Evolutionary conservation across 2,888 invertebrate genomes (phyloP).

Genomic region (Stenodema calcarata): DNA sequence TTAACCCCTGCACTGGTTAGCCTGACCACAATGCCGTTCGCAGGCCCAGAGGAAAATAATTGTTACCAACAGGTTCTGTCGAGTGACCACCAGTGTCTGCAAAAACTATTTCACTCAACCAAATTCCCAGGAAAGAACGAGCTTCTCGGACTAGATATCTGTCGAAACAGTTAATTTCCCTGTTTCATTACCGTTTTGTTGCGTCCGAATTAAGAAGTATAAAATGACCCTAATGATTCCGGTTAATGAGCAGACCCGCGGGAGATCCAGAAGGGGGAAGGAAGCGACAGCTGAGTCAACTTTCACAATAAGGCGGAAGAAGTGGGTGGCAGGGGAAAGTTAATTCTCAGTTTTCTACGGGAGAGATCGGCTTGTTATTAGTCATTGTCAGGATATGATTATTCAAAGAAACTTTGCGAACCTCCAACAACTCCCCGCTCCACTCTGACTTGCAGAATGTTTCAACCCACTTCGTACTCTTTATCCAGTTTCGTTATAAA

Average conservation of each 20-base stretch:
- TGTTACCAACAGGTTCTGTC: too few relatives aligned
- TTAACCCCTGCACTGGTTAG: too few relatives aligned
- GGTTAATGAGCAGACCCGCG: neutral
- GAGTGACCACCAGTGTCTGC: too few relatives aligned
- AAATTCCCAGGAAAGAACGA: neutral
- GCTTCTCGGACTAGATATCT: neutral
- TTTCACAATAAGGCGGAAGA: neutral
- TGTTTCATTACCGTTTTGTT: neutral
- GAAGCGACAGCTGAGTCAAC: constrained; percentile 20
- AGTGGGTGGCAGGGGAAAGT: neutral
- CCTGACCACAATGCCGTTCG: too few relatives aligned
- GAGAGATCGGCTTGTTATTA: constrained; percentile 23
- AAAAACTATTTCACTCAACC: too few relatives aligned
- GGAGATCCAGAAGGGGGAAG: neutral
- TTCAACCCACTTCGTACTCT: too few relatives aligned
- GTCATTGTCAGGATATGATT: constrained; percentile 40
- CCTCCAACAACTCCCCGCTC: neutral
- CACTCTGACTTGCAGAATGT: too few relatives aligned
- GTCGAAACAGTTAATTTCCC: neutral
- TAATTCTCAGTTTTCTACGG: neutral
- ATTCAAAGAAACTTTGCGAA: constrained; percentile 15
- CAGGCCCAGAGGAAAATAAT: too few relatives aligned
- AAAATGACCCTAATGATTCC: constrained; percentile 25
- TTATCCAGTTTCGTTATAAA: too few relatives aligned
- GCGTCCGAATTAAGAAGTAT: neutral